phyloP scores from a whole-genome alignment of 2,888 invertebrate genomes.

The Eretmocerus hayati region DNA sequence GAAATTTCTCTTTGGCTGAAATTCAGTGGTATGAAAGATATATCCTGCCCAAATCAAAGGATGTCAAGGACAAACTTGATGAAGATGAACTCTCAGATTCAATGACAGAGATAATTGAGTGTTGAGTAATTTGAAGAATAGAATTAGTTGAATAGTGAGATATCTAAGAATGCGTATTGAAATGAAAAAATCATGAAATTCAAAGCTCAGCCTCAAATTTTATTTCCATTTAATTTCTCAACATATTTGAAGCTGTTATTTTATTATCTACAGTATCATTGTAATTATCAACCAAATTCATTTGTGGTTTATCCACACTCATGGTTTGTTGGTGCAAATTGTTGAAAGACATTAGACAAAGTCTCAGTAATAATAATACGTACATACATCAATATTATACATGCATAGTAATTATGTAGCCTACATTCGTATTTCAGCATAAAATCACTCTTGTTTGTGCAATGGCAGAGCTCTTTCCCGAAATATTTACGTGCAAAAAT shows the following conservation, averaged over 20 bases:
- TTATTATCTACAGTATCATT: constrained; percentile 21
- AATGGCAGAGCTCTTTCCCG: constrained; percentile 20
- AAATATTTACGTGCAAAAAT: constrained; percentile 16
- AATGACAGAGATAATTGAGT: constrained; percentile 24
- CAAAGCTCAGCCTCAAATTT: constrained; percentile 12
- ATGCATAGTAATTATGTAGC: constrained; percentile 36
- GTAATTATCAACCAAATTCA: constrained; percentile 18
- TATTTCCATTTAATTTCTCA: constrained; percentile 18
- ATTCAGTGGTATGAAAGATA: constrained; percentile 33
- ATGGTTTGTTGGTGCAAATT: constrained; percentile 25
- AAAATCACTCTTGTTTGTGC: constrained; percentile 19
- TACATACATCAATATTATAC: constrained; percentile 40
- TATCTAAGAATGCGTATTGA: constrained; percentile 2
- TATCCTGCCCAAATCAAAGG: constrained; percentile 29
- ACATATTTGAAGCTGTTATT: constrained; percentile 13
- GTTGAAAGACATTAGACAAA: constrained; percentile 26
- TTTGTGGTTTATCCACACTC: constrained; percentile 16
- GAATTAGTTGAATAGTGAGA: constrained; percentile 13
- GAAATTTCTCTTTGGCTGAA: constrained; percentile 36
- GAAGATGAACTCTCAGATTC: constrained; percentile 21
- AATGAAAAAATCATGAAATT: too few relatives aligned
- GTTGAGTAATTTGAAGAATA: constrained; percentile 3
- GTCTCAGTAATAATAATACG: constrained; percentile 32
- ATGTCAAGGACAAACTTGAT: constrained; percentile 24
- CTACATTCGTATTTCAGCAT: constrained; percentile 23